Conservation (phyloP, 1,140 invertebrate genomes). For the Penaeus japonicus region DNA sequence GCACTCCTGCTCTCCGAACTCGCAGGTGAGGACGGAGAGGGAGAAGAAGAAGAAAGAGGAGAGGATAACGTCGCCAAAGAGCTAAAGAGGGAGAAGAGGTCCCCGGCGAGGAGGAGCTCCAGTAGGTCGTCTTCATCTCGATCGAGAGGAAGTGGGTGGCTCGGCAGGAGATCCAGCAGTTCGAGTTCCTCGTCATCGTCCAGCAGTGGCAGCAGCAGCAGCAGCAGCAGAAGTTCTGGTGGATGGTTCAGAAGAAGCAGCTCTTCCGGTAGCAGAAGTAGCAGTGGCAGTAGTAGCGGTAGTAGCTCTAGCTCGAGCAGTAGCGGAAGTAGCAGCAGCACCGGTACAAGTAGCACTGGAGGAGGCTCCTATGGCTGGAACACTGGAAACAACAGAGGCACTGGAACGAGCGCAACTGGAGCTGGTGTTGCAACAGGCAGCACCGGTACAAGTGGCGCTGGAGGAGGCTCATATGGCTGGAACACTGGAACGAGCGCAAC, state of each 20-base stretch:
- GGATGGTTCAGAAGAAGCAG: neutral
- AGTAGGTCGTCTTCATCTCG: too few species aligned
- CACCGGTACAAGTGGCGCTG: neutral
- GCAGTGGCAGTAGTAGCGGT: conserved; percentile 17
- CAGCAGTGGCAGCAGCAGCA: neutral
- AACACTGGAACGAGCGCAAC: neutral
- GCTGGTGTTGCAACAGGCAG: neutral
- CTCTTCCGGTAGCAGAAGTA: neutral
- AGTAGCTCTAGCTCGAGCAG: conserved; percentile 15
- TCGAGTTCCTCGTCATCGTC: neutral
- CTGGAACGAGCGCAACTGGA: neutral
- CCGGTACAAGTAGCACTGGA: neutral
- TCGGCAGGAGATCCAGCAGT: too few species aligned
- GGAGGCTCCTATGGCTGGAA: neutral
- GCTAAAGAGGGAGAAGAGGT: neutral
- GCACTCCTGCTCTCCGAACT: neutral
- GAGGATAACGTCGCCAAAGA: neutral
- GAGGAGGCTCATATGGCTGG: neutral
- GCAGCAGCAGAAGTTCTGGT: neutral
- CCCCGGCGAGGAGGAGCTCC: too few species aligned
- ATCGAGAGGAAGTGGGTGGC: too few species aligned
- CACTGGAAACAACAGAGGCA: too few species aligned
- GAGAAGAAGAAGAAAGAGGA: neutral
- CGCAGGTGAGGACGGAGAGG: neutral
- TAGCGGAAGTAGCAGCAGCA: neutral